A percentile compares a stretch with the other conserved stretches of the same genome.
Conservation (phyloP, 2,797 vertebrate species). For the Hydrocynus forskahlii region DNA sequence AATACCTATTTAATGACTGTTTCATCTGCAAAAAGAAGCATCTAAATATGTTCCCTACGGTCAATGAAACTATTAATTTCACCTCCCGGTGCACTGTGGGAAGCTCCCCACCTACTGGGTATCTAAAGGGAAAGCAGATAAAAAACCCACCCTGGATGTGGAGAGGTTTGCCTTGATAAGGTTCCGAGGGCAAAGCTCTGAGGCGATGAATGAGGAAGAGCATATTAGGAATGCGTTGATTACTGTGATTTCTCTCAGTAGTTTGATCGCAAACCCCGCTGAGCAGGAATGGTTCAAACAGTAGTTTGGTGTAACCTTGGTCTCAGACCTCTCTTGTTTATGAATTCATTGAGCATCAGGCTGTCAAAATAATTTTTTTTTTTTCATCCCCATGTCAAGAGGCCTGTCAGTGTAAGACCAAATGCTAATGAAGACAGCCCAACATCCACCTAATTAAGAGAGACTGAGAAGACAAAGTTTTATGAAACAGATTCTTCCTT, state of each 20-base stretch:
- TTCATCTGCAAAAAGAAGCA: conserved; percentile 2
- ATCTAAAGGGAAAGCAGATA: conserved; percentile 56
- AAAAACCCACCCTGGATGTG: conserved; percentile 62
- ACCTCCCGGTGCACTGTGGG: conserved; percentile 5
- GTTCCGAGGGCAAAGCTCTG: conserved; percentile 50
- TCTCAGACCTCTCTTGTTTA: not conserved
- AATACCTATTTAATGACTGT: conserved; percentile 9
- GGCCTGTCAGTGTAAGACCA: conserved; percentile 11
- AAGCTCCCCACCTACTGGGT: conserved; percentile 27
- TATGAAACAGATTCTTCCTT: not conserved
- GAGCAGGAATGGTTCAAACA: not conserved
- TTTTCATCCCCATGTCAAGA: not conserved
- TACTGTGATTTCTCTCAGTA: conserved; percentile 36
- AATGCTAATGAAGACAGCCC: conserved; percentile 26
- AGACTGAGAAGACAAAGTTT: conserved; percentile 14
- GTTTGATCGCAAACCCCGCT: conserved; percentile 21
- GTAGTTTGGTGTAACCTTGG: not conserved
- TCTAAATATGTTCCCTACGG: conserved; percentile 3
- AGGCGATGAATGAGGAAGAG: conserved; percentile 56
- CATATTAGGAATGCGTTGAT: conserved; percentile 50
- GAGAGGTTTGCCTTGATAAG: conserved; percentile 50
- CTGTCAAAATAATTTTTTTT: not conserved
- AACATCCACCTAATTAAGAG: conserved; percentile 8
- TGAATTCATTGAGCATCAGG: conserved; percentile 7
- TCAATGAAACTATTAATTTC: conserved; percentile 18